Conservation (phyloP, 2,888 invertebrate genomes). For the Steinernema carpocapsae region DNA sequence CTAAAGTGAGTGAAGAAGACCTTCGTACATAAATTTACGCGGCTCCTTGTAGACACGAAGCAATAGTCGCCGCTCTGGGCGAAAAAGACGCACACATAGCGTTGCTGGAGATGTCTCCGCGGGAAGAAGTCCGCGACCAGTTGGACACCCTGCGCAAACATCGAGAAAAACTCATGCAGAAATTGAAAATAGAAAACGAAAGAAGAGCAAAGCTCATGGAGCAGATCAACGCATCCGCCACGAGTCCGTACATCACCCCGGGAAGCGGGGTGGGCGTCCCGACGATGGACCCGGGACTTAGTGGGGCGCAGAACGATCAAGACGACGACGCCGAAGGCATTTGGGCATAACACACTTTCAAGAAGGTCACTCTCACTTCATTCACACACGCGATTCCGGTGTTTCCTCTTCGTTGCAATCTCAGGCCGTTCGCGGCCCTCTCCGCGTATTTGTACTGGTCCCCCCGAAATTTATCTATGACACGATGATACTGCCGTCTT, state of each 20-base stretch:
- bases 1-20: constrained; percentile 84
- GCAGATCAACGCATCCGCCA: constrained; percentile 33
- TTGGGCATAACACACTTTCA: constrained; percentile 33
- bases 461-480: constrained; percentile 4
- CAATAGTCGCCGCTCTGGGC: constrained; percentile 81
- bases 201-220: constrained; percentile 7
- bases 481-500: constrained; percentile 27
- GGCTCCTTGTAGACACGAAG: constrained; percentile 78
- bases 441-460: constrained; percentile 25
- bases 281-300: constrained; percentile 13
- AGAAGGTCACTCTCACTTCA: constrained; percentile 4
- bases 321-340: constrained; percentile 39
- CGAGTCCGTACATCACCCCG: constrained; percentile 15
- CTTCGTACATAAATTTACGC: no score
- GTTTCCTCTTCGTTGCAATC: constrained; percentile 31
- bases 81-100: constrained; percentile 88
- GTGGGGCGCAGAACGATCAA: constrained; percentile 33
- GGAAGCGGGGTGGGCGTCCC: constrained; percentile 9
- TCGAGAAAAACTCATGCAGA: constrained; percentile 77
- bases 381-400: constrained; percentile 18
- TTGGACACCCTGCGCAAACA: constrained; percentile 78
- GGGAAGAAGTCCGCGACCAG: constrained; percentile 74
- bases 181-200: constrained; percentile 70
- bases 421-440: constrained; percentile 5
- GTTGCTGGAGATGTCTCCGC: constrained; percentile 78